These are phyloP conservation scores for Monochamus alternatus DNA, from an alignment of 2,888 invertebrate species.

Conservation along the genomic window DNA sequence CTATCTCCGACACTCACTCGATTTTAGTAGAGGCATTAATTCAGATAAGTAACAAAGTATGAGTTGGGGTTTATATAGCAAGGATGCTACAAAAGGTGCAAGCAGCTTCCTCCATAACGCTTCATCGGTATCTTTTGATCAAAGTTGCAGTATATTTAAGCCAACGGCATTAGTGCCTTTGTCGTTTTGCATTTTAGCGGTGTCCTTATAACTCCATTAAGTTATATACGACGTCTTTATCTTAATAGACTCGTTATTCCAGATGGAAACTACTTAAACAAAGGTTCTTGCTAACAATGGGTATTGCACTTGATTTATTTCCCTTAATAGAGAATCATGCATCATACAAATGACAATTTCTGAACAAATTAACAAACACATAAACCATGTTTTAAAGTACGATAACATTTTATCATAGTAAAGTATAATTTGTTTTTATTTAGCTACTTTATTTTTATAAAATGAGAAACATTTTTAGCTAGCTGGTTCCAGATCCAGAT, in stretches of 20 bases:
- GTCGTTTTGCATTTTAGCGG: conserved; percentile 12
- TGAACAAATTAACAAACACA: no score
- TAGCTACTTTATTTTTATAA: no score
- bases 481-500: no score
- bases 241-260: not conserved
- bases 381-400: no score
- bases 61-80: not conserved
- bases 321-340: no score
- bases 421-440: no score
- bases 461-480: no score
- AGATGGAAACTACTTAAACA: not conserved
- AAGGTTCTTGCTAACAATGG: no score
- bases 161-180: conserved; percentile 2
- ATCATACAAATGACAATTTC: no score
- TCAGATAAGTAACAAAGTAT: conserved; percentile 12
- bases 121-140: conserved; percentile 3
- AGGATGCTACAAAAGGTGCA: conserved; percentile 28
- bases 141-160: conserved; percentile 20
- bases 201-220: conserved; percentile 24
- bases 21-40: conserved; percentile 11
- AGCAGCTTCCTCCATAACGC: conserved; percentile 8
- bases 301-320: no score
- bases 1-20: not conserved
- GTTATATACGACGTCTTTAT: not conserved
- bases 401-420: no score